Evolutionary conservation across 2,113 vertebrate genomes (phyloP), one percentile per base, ranked within the genome.

Genomic region (Pelusios castaneus): DNA sequence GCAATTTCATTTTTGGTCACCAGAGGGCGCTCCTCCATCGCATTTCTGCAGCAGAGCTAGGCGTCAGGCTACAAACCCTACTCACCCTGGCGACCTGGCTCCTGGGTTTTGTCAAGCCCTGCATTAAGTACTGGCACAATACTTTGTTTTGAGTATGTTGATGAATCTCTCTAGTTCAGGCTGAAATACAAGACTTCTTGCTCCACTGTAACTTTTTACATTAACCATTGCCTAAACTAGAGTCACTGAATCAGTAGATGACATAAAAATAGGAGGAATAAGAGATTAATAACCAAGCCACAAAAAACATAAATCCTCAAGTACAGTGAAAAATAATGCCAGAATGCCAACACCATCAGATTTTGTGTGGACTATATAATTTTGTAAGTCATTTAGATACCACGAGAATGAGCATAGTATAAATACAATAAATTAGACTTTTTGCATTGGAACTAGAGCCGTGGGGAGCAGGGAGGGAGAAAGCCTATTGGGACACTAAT

Each of bases 371-470:
- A 76, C 11, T 45, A 10, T 45, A 34, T 47, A 49, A 17, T 52
- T 85, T 77, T 12, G 14, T 27, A 21, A 7, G 5, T 31, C 5
- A 1, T 73, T 82, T 43, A 22, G 51, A 22, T 2, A n/a, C 47
- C 2, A 41, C 67, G 0, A 0, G 45, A 51, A 29, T 9, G 91
- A 75, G 93, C 80, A 7, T 19, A 1, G 3, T 6, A 6, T 9
- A 1, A 45, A 80, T 80, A 38, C 70, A 80, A 70, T 73, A 77
- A 88, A 70, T 49, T 1, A 0, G 29, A 38, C 13, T 82, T 58
- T n/a, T 43, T 1, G 0, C 16, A 5, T 0, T 1, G 16, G 58
- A 34, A 1, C 0, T 3, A 31, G 8, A 70, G 63, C 9, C 21
- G 10, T 8, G 19, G 5, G 63, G n/a, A 4, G n/a, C n/a, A n/a